Evolutionary conservation across 2,888 invertebrate species (phyloP), one percentile per base, ranked within the genome.

Genomic region (Cremastinae sp.): DNA sequence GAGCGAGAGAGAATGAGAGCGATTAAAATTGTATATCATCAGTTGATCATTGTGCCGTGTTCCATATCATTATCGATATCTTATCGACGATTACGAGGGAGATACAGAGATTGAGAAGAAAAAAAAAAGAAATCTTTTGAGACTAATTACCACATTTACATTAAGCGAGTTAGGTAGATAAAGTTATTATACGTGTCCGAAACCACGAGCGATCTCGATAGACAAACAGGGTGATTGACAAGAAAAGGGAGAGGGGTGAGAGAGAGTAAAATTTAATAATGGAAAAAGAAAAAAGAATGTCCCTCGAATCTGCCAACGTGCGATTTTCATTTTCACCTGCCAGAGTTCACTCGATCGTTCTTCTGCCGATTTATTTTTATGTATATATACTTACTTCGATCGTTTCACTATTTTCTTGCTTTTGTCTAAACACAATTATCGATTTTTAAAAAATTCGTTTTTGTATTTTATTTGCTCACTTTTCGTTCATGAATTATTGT

Each of bases 11-110:
- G 71, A 70, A 74, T 73, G 71, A 75, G 78, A 74, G 66, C 74
- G 78, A 79, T 79, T 78, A 75, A 76, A 49, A 79, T 78, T 80
- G 83, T 82, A 80, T 83, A 80, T 86, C 82, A 83, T 80, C 82
- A 80, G 84, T 81, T 80, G 81, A 84, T 83, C 82, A 86, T 83
- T 81, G 82, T 83, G 83, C 81, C 83, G 83, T 82, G 83, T 85
- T 84, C 81, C 87, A 87, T 87, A 87, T 87, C 86, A 85, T 84
- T 51, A 70, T 45, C 28, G 43, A 77, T 74, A 78, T 65, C 74
- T 75, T 76, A 75, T 73, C 74, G 77, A 79, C 68, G 61, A 74
- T 72, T 73, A 66, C 64, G 72, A 74, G 75, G 70, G 73, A 75
- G 73, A 71, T 28, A 74, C 72, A 68, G 45, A 71, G 75, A 75